Conservation (phyloP, 2,113 vertebrate species). For the Platichthys flesus region DNA sequence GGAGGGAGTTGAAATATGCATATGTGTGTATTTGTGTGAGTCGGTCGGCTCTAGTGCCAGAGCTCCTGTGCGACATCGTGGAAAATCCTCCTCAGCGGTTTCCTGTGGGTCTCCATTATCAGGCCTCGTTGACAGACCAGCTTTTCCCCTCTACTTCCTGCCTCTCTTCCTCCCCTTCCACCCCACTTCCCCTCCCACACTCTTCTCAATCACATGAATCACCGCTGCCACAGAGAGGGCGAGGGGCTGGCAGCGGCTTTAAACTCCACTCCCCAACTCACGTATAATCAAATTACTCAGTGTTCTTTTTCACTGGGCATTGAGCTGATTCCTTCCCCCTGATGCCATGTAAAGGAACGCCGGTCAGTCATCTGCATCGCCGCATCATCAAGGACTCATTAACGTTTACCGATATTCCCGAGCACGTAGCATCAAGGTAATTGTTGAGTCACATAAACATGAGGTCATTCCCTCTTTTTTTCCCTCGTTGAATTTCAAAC, state of each 20-base stretch:
- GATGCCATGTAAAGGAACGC: conserved; percentile 10
- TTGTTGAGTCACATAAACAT: conserved; percentile 59
- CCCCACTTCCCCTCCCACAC: conserved; percentile 80
- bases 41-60: conserved; percentile 44
- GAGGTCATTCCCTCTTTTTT: conserved; percentile 50
- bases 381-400: neutral
- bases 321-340: conserved; percentile 42
- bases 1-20: conserved; percentile 11
- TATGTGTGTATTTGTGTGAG: conserved; percentile 23
- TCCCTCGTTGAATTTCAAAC: conserved; percentile 4
- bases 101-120: conserved; percentile 81
- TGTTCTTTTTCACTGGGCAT: conserved; percentile 15
- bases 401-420: neutral
- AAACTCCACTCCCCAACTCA: conserved; percentile 32
- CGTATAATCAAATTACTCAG: conserved; percentile 13
- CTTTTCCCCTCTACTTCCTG: conserved; percentile 76
- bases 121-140: conserved; percentile 79
- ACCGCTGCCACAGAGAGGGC: conserved; percentile 66
- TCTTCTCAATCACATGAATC: conserved; percentile 77
- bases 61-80: conserved; percentile 76
- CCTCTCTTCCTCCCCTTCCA: conserved; percentile 77
- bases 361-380: neutral
- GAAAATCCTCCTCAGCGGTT: conserved; percentile 79
- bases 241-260: conserved; percentile 53
- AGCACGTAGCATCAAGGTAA: conserved; percentile 30